Conservation (phyloP, 2,113 vertebrate species). For the Dendropsophus ebraccatus region DNA sequence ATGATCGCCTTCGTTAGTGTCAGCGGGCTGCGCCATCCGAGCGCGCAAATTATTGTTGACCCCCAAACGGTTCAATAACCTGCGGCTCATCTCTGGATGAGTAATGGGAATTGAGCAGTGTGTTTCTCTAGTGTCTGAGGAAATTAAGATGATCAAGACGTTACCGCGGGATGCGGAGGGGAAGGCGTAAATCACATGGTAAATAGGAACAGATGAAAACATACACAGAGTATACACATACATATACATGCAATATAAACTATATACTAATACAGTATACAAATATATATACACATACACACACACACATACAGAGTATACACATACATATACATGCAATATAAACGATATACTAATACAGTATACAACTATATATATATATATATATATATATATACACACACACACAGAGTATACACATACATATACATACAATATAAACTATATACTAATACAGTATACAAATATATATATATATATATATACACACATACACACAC, state of each 20-base stretch:
- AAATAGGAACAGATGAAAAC: neutral
- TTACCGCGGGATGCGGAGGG: neutral
- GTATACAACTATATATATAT: too few species aligned
- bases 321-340: too few species aligned
- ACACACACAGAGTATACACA: neutral
- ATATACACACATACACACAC: neutral
- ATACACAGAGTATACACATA: neutral
- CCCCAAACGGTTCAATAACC: conserved; percentile 35
- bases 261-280: neutral
- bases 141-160: neutral
- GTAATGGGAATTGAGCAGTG: neutral
- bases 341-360: too few species aligned
- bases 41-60: conserved; percentile 27
- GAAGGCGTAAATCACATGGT: neutral
- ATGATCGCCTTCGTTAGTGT: neutral
- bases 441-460: too few species aligned
- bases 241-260: too few species aligned
- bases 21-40: neutral
- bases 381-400: too few species aligned
- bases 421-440: too few species aligned
- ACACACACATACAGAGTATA: too few species aligned
- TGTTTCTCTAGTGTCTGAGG: neutral
- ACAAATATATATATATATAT: too few species aligned
- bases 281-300: neutral
- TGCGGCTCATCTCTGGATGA: conserved; percentile 3